These are phyloP conservation scores for Cyphomyrmex costatus DNA, from an alignment of 1,140 invertebrate species.

Conservation along the genomic window DNA sequence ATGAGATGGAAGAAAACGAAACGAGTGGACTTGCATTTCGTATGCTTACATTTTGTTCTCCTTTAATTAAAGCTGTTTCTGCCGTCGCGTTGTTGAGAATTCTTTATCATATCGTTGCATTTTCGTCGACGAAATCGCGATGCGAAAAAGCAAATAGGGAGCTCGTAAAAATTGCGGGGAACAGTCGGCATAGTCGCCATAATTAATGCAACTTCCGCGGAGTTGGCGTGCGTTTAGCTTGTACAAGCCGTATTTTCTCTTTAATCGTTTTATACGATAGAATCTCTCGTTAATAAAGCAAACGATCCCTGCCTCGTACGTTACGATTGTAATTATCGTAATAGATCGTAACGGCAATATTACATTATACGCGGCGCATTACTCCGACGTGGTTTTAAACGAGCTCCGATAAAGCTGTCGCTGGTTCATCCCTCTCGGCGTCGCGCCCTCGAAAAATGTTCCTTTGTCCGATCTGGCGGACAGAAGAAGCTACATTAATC, in stretches of 20 bases:
- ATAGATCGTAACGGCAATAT: slow-evolving; percentile 26
- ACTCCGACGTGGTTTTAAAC: background rate
- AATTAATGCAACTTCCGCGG: slow-evolving; percentile 40
- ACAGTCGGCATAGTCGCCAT: background rate
- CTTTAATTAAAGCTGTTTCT: slow-evolving; percentile 43
- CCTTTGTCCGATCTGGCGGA: slow-evolving; percentile 29
- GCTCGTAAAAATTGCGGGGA: slow-evolving; percentile 15
- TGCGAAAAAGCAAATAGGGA: background rate
- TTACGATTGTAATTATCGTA: slow-evolving; percentile 3
- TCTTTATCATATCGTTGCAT: slow-evolving; percentile 41
- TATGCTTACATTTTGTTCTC: background rate
- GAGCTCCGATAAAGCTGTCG: slow-evolving; percentile 13
- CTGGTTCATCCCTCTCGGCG: background rate
- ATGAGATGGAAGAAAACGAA: background rate
- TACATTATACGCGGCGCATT: slow-evolving; percentile 17
- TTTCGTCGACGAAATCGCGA: slow-evolving; percentile 7
- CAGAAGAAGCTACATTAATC: slow-evolving; percentile 46
- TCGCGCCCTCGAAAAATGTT: slow-evolving; percentile 41
- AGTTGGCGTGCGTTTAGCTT: background rate
- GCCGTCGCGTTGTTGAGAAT: slow-evolving; percentile 25
- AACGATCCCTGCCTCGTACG: background rate
- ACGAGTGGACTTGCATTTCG: slow-evolving; percentile 8
- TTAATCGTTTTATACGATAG: background rate
- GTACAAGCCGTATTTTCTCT: background rate
- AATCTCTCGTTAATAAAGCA: background rate